These are phyloP conservation scores for Phoxinus phoxinus DNA, from an alignment of 2,113 vertebrate species.

Conservation along the genomic window DNA sequence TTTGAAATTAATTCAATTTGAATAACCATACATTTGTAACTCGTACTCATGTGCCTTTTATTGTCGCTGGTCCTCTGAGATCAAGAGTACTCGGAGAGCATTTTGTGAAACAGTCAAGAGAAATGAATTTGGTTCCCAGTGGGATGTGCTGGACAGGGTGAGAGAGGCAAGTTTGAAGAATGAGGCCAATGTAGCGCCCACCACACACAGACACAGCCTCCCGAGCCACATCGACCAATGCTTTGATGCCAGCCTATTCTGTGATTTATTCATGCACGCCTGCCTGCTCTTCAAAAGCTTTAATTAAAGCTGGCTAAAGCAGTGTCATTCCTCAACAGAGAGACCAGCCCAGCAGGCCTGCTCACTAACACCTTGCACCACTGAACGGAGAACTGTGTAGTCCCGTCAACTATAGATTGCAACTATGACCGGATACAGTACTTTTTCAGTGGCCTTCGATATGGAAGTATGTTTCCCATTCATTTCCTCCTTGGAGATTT, in stretches of 20 bases:
- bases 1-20: background rate
- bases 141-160: conserved; percentile 52
- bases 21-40: background rate
- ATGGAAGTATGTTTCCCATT: background rate
- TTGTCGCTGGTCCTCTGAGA: conserved; percentile 42
- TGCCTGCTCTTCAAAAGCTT: conserved; percentile 61
- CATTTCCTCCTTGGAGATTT: background rate
- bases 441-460: background rate
- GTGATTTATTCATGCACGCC: conserved; percentile 59
- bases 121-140: conserved; percentile 62
- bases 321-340: conserved; percentile 51
- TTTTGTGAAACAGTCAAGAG: conserved; percentile 52
- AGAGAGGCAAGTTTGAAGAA: conserved; percentile 53
- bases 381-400: conserved; percentile 11
- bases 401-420: background rate
- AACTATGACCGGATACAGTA: conserved; percentile 4
- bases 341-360: conserved; percentile 55
- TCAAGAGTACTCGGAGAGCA: background rate
- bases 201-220: conserved; percentile 45
- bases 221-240: conserved; percentile 53
- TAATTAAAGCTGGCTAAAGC: conserved; percentile 58
- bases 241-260: conserved; percentile 52
- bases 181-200: conserved; percentile 46
- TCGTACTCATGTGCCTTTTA: conserved; percentile 5
- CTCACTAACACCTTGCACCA: conserved; percentile 43